Conservation (phyloP, 2,797 vertebrate species). For the Malurus splendens region DNA sequence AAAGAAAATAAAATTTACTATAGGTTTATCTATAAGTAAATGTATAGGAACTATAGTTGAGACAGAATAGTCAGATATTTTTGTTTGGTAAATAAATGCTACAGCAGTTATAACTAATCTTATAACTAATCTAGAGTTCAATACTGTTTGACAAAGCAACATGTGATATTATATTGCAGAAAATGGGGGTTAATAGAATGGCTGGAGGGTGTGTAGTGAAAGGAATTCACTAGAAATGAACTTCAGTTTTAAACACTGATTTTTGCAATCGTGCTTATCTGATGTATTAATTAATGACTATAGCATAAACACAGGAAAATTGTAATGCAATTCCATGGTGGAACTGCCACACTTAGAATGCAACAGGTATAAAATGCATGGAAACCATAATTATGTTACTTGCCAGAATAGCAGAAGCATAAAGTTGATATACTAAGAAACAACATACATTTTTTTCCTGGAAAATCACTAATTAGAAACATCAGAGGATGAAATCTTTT, state of each 20-base stretch:
- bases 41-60: neutral
- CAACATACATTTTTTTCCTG: neutral
- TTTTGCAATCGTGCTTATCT: neutral
- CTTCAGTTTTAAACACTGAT: neutral
- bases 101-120: neutral
- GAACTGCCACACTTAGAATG: neutral
- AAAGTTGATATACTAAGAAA: neutral
- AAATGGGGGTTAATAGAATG: neutral
- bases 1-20: neutral
- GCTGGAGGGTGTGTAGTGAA: neutral
- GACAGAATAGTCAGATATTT: neutral
- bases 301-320: neutral
- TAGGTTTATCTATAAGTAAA: neutral
- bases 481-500: neutral
- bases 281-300: neutral
- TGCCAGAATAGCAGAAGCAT: neutral
- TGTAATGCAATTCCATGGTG: neutral
- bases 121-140: neutral
- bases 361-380: neutral
- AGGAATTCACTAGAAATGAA: neutral
- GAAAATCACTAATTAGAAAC: neutral
- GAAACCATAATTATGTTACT: neutral
- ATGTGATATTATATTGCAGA: fast-evolving
- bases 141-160: neutral
- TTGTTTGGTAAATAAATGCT: neutral